Evolutionary conservation across 2,888 invertebrate species (phyloP).

Genomic region (Caenorhabditis wallacei): DNA sequence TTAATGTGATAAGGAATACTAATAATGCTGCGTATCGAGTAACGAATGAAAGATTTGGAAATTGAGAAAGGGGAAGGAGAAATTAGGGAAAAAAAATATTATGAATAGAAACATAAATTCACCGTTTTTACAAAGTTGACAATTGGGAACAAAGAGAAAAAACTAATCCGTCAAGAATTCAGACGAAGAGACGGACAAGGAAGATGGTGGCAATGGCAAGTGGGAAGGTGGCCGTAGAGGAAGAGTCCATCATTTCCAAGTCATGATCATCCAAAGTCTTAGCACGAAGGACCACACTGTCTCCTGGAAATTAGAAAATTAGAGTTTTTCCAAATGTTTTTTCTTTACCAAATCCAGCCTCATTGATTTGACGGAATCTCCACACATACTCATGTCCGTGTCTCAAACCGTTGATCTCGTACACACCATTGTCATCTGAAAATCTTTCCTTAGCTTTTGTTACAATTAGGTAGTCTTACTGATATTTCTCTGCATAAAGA

Average conservation of each 20-base stretch:
- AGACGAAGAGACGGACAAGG: slow-evolving; percentile 18
- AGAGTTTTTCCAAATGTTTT: neutral
- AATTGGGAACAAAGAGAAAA: slow-evolving; percentile 5
- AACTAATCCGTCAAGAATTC: neutral
- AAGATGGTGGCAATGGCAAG: slow-evolving; percentile 19
- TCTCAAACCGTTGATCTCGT: slow-evolving; percentile 77
- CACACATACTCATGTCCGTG: slow-evolving; percentile 78
- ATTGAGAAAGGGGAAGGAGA: slow-evolving; percentile 16
- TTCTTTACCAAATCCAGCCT: slow-evolving; percentile 77
- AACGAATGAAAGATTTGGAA: slow-evolving; percentile 25
- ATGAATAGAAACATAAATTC: slow-evolving; percentile 16
- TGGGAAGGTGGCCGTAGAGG: slow-evolving; percentile 8
- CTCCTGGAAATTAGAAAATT: slow-evolving; percentile 34
- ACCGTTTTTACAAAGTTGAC: slow-evolving; percentile 56
- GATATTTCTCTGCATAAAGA: slow-evolving; percentile 43
- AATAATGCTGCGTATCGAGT: slow-evolving; percentile 4
- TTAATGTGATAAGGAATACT: slow-evolving; percentile 56
- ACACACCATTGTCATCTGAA: slow-evolving; percentile 67
- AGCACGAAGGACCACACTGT: slow-evolving; percentile 60
- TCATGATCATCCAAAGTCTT: slow-evolving; percentile 58
- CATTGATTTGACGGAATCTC: slow-evolving; percentile 77
- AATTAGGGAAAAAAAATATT: neutral
- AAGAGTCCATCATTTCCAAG: slow-evolving; percentile 48
- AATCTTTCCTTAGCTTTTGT: neutral
- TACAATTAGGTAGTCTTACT: slow-evolving; percentile 23